Evolutionary conservation across 2,888 invertebrate genomes (phyloP), one percentile per base, ranked within the genome.

Genomic region (Oligia fasciuncula): DNA sequence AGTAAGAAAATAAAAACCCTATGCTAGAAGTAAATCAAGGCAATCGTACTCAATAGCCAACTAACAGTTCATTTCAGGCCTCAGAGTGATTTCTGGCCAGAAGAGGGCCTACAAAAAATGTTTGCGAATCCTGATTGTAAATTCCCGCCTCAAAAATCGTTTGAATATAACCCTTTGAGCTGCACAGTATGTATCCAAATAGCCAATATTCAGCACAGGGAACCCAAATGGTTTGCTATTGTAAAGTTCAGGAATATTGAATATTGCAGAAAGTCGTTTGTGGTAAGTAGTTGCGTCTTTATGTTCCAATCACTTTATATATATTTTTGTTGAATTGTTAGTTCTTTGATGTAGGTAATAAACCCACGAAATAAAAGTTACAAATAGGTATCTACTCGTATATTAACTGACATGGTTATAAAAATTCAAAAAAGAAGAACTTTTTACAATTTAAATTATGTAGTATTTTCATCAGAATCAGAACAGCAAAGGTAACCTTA

Each of bases 111-210:
- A 54, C 19, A 70, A 51, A 63, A 74, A 80, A n/a, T n/a, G 46
- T 54, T n/a, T 51, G 8, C 17, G 46, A 79, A 65, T 13, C 13
- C 2, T 17, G 35, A 54, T 80, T 79, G 54, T 57, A 72, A 63
- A 2, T 17, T 35, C 46, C 13, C 8, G n/a, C 46, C 54, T 63
- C 73, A 65, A 65, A 72, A 65, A n/a, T 40, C 23, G 8, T 54
- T 80, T 29, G 54, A 65, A 72, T 14, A 6, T 29, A 40, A 43
- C 40, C 54, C 40, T 81, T 81, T 81, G 81, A 81, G n/a, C 73
- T 43, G 35, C 13, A 63, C 76, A 68, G 51, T 77, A 51, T 43
- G 68, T 9, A 68, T 54, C 19, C 67, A 57, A 83, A 83, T 67
- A 83, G 71, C 43, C 77, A 68, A 81, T 76, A 76, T 68, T 68